These are phyloP conservation scores for Oreonectes daqikongensis DNA, from an alignment of 2,797 vertebrate species.

Conservation along the genomic window DNA sequence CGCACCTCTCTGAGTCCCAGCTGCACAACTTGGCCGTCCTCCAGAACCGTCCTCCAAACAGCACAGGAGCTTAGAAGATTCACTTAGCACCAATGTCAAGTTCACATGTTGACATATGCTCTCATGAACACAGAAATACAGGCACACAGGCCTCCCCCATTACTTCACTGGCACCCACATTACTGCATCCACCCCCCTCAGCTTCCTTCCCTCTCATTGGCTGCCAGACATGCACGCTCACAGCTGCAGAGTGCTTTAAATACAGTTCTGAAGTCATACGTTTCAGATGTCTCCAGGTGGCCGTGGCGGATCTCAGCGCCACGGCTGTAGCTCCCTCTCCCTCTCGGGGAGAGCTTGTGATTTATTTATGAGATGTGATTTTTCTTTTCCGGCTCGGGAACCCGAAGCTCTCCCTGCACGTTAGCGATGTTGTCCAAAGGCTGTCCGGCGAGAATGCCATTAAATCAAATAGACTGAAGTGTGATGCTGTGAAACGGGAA, in stretches of 20 bases:
- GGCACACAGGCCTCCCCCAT: slow-evolving; percentile 4
- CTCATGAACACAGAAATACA: slow-evolving; percentile 24
- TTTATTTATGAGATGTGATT: slow-evolving; percentile 55
- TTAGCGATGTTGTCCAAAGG: slow-evolving; percentile 33
- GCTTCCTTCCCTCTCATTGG: slow-evolving; percentile 22
- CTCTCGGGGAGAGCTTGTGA: slow-evolving; percentile 23
- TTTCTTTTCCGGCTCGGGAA: slow-evolving; percentile 31
- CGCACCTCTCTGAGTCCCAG: slow-evolving; percentile 5
- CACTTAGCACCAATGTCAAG: slow-evolving; percentile 29
- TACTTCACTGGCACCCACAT: slow-evolving; percentile 10
- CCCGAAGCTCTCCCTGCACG: slow-evolving; percentile 37
- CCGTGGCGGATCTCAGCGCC: slow-evolving; percentile 25
- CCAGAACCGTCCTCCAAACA: slow-evolving; percentile 34
- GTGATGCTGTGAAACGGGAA: slow-evolving; percentile 11
- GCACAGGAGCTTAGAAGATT: slow-evolving; percentile 34
- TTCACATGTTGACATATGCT: slow-evolving; percentile 23
- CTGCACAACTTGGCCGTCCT: slow-evolving; percentile 25
- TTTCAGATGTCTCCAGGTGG: slow-evolving; percentile 47
- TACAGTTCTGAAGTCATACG: slow-evolving; percentile 53
- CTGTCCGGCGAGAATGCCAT: slow-evolving; percentile 11
- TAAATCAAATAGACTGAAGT: slow-evolving; percentile 42
- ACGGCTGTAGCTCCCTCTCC: slow-evolving; percentile 39
- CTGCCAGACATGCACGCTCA: slow-evolving; percentile 13
- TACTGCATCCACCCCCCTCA: slow-evolving; percentile 14
- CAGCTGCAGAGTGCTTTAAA: slow-evolving; percentile 48